Conservation (phyloP, 2,797 vertebrate species). For the Telmatherina bonti region DNA sequence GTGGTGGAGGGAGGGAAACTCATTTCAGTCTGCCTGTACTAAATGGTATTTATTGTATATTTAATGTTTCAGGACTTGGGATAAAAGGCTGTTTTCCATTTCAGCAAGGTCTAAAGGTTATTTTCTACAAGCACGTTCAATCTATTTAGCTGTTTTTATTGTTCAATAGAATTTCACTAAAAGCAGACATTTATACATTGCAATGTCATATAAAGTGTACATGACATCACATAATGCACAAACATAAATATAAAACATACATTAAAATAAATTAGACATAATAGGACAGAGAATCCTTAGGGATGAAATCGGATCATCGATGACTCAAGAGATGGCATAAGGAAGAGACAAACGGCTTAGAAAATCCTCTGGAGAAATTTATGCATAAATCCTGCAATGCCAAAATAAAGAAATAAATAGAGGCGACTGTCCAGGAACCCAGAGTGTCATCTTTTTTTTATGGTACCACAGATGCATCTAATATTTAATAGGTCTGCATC, state of each 20-base stretch:
- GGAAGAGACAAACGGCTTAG: not conserved
- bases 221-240: conserved; percentile 14
- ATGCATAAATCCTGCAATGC: not conserved
- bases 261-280: conserved; percentile 38
- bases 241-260: conserved; percentile 27
- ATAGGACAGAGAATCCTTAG: conserved; percentile 15
- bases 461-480: not conserved
- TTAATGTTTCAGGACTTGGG: conserved; percentile 57
- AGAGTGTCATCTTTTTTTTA: not conserved
- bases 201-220: conserved; percentile 9
- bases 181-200: conserved; percentile 8
- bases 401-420: not conserved
- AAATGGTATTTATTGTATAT: conserved; percentile 73
- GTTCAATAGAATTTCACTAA: conserved; percentile 20
- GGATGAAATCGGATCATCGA: conserved; percentile 23
- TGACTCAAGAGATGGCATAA: conserved; percentile 7
- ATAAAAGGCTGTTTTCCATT: conserved; percentile 64
- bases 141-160: conserved; percentile 33
- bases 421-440: not conserved
- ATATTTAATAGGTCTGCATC: not conserved
- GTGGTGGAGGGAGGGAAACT: conserved; percentile 48
- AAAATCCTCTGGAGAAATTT: conserved; percentile 2
- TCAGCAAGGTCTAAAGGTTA: conserved; percentile 43
- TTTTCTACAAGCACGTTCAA: conserved; percentile 34
- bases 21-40: conserved; percentile 60